These are phyloP conservation scores for Mohoua ochrocephala DNA, from an alignment of 2,113 vertebrate species.

Conservation along the genomic window DNA sequence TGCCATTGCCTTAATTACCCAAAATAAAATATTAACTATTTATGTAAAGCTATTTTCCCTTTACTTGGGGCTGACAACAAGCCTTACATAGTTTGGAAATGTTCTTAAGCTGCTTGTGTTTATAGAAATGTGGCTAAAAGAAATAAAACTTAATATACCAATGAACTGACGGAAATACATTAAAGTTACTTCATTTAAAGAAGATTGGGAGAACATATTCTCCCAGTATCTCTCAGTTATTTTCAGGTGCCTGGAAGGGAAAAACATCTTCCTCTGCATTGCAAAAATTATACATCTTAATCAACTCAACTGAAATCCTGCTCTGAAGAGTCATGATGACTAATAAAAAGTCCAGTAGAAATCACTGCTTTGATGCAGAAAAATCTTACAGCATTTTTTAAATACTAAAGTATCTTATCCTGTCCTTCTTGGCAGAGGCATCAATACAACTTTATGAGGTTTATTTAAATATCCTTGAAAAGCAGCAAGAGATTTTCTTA, in stretches of 20 bases:
- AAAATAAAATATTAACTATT: neutral
- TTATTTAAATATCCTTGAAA: neutral
- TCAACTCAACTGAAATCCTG: neutral
- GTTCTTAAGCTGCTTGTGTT: neutral
- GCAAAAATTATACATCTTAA: neutral
- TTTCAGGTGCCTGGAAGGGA: neutral
- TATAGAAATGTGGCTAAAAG: neutral
- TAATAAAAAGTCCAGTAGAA: neutral
- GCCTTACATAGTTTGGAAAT: neutral
- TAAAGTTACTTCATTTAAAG: neutral
- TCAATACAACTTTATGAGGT: neutral
- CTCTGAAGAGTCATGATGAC: neutral
- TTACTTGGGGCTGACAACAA: neutral
- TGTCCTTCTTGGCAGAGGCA: neutral
- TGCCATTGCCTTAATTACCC: neutral
- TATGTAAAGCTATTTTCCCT: neutral
- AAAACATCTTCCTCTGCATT: neutral
- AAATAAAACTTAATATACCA: neutral
- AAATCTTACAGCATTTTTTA: neutral
- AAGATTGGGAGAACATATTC: neutral
- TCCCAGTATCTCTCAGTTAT: neutral
- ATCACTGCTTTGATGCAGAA: neutral
- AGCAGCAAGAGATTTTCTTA: neutral
- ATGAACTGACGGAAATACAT: neutral
- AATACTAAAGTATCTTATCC: neutral